Percentiles rank a stretch among this genome's conserved stretches.
Evolutionary conservation across 2,113 vertebrate genomes (phyloP).

Genomic region (Rhipidura dahli): DNA sequence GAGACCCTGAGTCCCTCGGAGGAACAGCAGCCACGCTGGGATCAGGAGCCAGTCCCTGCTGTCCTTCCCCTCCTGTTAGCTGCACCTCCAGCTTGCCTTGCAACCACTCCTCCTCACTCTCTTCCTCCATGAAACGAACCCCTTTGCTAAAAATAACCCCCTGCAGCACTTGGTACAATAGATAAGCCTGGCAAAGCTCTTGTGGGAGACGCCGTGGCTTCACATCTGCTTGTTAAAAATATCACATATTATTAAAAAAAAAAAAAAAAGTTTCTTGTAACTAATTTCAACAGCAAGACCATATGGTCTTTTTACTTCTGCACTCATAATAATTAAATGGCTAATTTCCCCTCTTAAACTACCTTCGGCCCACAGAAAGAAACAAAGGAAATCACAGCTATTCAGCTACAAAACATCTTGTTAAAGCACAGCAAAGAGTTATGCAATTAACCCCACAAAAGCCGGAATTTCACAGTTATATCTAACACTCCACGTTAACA

Average conservation of each 20-base stretch:
- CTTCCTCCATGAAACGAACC: background rate
- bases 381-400: slow-evolving; percentile 73
- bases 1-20: fast-evolving
- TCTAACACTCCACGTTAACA: slow-evolving; percentile 45
- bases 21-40: fast-evolving
- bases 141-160: slow-evolving; percentile 25
- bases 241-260: slow-evolving; percentile 70
- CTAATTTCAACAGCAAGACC: slow-evolving; percentile 75
- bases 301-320: slow-evolving; percentile 74
- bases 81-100: background rate
- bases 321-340: slow-evolving; percentile 73
- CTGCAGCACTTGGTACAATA: background rate
- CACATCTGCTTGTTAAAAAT: slow-evolving; percentile 75
- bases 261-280: slow-evolving; percentile 77
- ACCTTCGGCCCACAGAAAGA: slow-evolving; percentile 67
- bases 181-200: slow-evolving; percentile 58
- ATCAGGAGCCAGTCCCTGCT: background rate
- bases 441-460: slow-evolving; percentile 63
- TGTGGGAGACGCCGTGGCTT: slow-evolving; percentile 57
- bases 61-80: background rate
- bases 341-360: slow-evolving; percentile 67
- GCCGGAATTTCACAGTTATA: slow-evolving; percentile 62
- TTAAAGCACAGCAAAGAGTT: slow-evolving; percentile 64
- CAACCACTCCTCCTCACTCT: background rate
- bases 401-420: slow-evolving; percentile 60